phyloP scores from a whole-genome alignment of 2,113 vertebrate genomes.

The Camelus dromedarius region DNA sequence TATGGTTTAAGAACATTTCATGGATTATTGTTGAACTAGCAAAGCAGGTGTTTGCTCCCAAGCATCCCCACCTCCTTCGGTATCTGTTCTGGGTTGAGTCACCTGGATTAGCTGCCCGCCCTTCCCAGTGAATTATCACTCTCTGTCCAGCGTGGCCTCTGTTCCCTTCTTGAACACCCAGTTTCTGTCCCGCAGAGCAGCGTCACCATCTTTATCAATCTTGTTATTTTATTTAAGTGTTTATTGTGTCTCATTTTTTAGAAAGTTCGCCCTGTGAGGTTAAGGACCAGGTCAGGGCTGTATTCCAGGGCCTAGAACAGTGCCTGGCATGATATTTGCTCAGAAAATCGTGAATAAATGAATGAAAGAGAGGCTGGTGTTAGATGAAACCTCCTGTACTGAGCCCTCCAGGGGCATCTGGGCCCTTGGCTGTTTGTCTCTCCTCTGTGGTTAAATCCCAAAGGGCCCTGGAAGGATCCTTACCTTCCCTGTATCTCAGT shows the following conservation, averaged over 20 bases:
- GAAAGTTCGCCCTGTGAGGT: neutral
- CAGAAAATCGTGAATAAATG: neutral
- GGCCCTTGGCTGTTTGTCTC: neutral
- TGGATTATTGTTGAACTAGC: neutral
- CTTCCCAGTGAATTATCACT: neutral
- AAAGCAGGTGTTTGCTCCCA: neutral
- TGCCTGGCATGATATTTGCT: neutral
- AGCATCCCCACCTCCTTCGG: neutral
- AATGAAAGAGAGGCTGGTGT: too few relatives aligned
- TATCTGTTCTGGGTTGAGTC: neutral
- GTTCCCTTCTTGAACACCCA: accelerated
- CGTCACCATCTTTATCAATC: neutral
- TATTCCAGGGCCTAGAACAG: neutral
- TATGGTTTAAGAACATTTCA: neutral
- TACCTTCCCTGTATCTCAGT: neutral
- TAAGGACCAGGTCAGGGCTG: neutral
- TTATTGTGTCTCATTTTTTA: neutral
- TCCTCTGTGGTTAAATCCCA: neutral
- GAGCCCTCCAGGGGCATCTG: neutral
- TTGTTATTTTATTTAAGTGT: neutral
- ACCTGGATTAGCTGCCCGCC: neutral
- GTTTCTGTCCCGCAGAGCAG: neutral
- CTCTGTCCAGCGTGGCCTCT: neutral
- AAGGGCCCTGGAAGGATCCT: neutral
- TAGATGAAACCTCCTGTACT: neutral